Base-by-base conservation (phyloP, 2,797 vertebrate genomes). In the Pagetopsis macropterus region DNA sequence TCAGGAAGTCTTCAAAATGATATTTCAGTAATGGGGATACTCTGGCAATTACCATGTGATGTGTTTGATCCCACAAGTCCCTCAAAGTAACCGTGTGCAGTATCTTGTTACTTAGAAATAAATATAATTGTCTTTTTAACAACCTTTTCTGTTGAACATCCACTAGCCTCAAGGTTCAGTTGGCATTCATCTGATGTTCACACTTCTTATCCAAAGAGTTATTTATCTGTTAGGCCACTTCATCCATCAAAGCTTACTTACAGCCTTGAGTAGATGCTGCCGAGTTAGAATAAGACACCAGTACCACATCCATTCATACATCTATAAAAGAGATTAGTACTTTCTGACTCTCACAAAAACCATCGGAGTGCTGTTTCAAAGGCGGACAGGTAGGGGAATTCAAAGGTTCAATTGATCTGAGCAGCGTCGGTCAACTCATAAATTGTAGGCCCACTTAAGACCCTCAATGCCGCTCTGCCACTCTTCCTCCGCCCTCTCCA, bases 401-500 rank as follows among this genome's bases (percentile, higher is more conserved):
- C 67, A 56, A 65, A 71, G 21, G 58, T 67, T 46, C 56, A 55
- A 60, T 19, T 79, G 73, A 82, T 75, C 57, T 21, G 67, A 70
- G 54, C 19, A 11, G 16, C 12, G 3, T 4, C 48, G 77, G 78
- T 83, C 46, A 81, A 79, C 60, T 63, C 43, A 23, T 57, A 79
- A 67, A 81, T 13, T 19, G 54, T 52, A 71, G 70, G 44, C 70
- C 66, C 52, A 77, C 65, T 78, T 61, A 69, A 77, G 17, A 76
- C 40, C 52, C 19, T 75, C 14, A 9, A 48, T 45, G n/a, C 55
- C 17, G 33, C 43, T 60, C 61, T 41, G 43, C n/a, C 15, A 16
- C 70, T 44, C 14, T 33, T 51, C 54, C 46, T 58, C 60, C 3
- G 0, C 62, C 55, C 17, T 56, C 48, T 50, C 31, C 15, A 19